These are phyloP conservation scores for Lutjanus argentimaculatus DNA, from an alignment of 2,797 vertebrate species.

Conservation along the genomic window DNA sequence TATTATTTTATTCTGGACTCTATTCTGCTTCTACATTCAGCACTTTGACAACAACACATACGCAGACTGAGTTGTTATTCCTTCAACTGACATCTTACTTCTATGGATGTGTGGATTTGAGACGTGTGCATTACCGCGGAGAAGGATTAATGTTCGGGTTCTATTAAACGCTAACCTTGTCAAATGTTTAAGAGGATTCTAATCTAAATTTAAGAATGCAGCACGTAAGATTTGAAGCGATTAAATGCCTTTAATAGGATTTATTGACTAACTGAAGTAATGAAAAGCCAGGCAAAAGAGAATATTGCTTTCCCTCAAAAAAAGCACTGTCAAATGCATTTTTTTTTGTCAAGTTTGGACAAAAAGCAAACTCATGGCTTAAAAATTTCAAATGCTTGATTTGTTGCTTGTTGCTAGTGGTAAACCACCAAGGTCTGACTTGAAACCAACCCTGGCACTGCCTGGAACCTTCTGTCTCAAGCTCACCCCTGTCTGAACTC, in stretches of 20 bases:
- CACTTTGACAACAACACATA: conserved; percentile 2
- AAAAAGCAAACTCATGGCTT: conserved; percentile 22
- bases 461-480: conserved; percentile 9
- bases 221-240: conserved; percentile 14
- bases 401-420: conserved; percentile 36
- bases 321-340: conserved; percentile 25
- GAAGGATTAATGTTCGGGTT: conserved; percentile 1
- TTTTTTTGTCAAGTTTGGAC: conserved; percentile 15
- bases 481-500: conserved; percentile 6
- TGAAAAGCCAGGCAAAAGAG: conserved; percentile 19
- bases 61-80: background rate
- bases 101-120: background rate
- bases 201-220: conserved; percentile 25
- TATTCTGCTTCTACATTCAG: background rate
- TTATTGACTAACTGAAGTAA: conserved; percentile 17
- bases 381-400: conserved; percentile 36
- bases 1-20: conserved; percentile 18
- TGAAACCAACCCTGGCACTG: conserved; percentile 28
- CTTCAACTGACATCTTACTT: conserved; percentile 10
- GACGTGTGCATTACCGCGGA: background rate
- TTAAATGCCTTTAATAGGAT: conserved; percentile 38
- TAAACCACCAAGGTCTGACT: conserved; percentile 22
- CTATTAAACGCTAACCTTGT: conserved; percentile 7
- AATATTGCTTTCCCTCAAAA: conserved; percentile 40
- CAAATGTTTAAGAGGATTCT: conserved; percentile 13